These are phyloP conservation scores for Parasteatoda lunata DNA, from an alignment of 2,888 invertebrate genomes.

Conservation along the genomic window DNA sequence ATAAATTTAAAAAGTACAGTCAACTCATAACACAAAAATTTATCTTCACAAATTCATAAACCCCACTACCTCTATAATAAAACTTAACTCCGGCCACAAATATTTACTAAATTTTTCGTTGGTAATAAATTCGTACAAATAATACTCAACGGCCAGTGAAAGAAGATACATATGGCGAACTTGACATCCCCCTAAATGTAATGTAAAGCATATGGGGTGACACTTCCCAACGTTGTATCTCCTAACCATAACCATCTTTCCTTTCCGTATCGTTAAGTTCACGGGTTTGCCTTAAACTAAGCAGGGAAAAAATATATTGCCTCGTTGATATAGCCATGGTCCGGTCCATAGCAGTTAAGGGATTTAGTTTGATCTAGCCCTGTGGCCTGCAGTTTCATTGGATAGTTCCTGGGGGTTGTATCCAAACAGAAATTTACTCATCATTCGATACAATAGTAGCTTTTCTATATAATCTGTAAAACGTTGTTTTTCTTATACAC, in stretches of 20 bases:
- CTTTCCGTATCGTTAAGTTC: conserved; percentile 26
- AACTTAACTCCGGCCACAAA: no score
- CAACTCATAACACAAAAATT: no score
- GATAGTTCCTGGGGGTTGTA: background rate
- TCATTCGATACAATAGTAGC: no score
- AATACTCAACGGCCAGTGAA: background rate
- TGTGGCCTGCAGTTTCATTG: background rate
- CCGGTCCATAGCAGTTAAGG: conserved; percentile 24
- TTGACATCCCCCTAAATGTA: conserved; percentile 3
- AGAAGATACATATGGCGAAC: background rate
- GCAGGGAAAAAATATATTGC: background rate
- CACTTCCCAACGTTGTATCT: conserved; percentile 5
- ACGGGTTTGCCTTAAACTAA: conserved; percentile 23
- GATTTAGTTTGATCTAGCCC: conserved; percentile 33
- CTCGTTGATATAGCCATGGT: conserved; percentile 26
- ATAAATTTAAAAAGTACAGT: no score
- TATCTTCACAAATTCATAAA: no score
- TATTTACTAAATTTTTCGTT: no score
- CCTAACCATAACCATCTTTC: conserved; percentile 18
- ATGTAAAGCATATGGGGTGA: background rate
- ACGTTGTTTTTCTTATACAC: no score
- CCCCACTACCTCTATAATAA: no score
- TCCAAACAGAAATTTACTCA: no score
- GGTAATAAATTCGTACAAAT: no score
- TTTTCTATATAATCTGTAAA: no score